Percentiles rank a stretch among this genome's conserved stretches.
phyloP scores from a whole-genome alignment of 2,113 vertebrate genomes.

The Etheostoma spectabile region DNA sequence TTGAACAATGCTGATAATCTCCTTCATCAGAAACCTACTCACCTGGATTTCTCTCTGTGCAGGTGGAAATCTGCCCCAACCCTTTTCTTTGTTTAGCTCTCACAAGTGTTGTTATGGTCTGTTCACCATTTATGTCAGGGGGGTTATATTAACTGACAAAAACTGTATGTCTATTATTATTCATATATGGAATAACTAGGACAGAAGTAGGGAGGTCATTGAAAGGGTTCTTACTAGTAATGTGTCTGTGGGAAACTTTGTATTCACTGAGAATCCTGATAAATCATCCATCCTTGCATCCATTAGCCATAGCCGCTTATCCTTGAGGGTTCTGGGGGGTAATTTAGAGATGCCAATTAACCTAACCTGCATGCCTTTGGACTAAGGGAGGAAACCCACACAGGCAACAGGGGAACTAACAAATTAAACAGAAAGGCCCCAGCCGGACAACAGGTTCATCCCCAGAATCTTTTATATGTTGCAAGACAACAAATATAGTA shows the following conservation, averaged over 20 bases:
- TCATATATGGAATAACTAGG: not conserved
- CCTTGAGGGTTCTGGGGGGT: not conserved
- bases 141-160: slow-evolving; percentile 22
- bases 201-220: not conserved
- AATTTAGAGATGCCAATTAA: not conserved
- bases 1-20: slow-evolving; percentile 68
- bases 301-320: not conserved
- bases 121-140: slow-evolving; percentile 12
- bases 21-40: slow-evolving; percentile 48
- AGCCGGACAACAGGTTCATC: not conserved
- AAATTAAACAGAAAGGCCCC: not conserved
- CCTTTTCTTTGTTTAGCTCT: slow-evolving; percentile 57
- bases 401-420: not conserved
- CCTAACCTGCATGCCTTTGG: not conserved
- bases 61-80: slow-evolving; percentile 46
- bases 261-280: slow-evolving; percentile 26
- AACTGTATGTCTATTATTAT: slow-evolving; percentile 16
- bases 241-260: not conserved
- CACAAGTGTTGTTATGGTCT: slow-evolving; percentile 27
- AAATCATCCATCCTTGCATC: slow-evolving; percentile 15
- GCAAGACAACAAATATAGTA: not conserved
- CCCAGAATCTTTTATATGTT: not conserved
- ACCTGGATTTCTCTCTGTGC: slow-evolving; percentile 51
- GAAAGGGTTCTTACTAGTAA: not conserved
- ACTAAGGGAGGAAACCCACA: not conserved